These are phyloP conservation scores for Oenanthe oenanthe DNA, from an alignment of 2,113 vertebrate species.

Conservation along the genomic window DNA sequence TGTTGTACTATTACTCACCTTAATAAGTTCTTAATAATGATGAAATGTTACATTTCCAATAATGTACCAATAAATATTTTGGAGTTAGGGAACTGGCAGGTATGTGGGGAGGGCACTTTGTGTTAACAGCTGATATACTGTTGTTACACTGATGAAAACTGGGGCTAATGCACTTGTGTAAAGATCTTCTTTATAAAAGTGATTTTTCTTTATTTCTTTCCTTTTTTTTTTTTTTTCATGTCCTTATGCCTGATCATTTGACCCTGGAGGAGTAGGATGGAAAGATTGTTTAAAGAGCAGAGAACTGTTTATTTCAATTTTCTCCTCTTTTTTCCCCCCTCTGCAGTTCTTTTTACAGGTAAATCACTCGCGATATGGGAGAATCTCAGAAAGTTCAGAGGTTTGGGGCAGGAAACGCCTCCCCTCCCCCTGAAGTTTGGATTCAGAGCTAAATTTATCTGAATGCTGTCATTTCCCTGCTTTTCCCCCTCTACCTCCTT, in stretches of 20 bases:
- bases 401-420: constrained; percentile 46
- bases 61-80: constrained; percentile 64
- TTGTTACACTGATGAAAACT: constrained; percentile 31
- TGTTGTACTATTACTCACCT: neutral
- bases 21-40: constrained; percentile 32
- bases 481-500: constrained; percentile 57
- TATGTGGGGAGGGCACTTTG: constrained; percentile 44
- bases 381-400: constrained; percentile 53
- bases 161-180: constrained; percentile 34
- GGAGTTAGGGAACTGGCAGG: constrained; percentile 30
- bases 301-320: constrained; percentile 59
- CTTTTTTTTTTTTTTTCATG: neutral
- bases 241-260: constrained; percentile 53
- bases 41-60: constrained; percentile 28
- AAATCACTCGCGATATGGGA: neutral
- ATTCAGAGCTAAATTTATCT: constrained; percentile 68
- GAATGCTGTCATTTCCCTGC: constrained; percentile 59
- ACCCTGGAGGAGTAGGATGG: constrained; percentile 11
- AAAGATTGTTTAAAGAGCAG: constrained; percentile 54
- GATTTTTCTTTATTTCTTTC: neutral
- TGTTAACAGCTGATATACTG: constrained; percentile 44
- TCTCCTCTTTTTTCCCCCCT: neutral
- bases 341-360: constrained; percentile 38
- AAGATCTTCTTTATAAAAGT: neutral
- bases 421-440: constrained; percentile 34